Evolutionary conservation across 2,888 invertebrate genomes (phyloP), one percentile per base, ranked within the genome.

Genomic region (Ellobium chinense): DNA sequence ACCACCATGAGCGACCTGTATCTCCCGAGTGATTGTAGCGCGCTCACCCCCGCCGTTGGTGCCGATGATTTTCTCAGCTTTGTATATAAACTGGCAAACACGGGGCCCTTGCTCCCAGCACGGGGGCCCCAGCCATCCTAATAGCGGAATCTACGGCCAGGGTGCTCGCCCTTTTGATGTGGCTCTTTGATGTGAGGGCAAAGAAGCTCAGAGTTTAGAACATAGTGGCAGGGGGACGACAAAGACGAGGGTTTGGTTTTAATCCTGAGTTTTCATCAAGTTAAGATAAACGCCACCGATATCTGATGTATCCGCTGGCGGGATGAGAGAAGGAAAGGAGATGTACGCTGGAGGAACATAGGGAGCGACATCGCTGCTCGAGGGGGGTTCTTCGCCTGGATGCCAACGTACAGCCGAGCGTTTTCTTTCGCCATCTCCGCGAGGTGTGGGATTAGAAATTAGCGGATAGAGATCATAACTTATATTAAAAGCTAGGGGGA

Each of bases 221-320:
- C 58, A 9, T 9, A 2, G 56, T 36, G 58, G 58, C 36, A 34
- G n/a, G 21, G 4, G 12, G 4, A n/a, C 34, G 34, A 34, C 58
- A 58, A 58, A 54, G 70, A 24, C 58, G 34, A 65, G 31, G 29
- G 70, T 70, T 69, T 69, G 69, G 70, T 21, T 74, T 62, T 62
- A 24, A 74, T 62, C 62, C 27, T 1, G 56, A 66, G 39, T 66
- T 76, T 66, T 66, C 65, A 76, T 66, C 76, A 76, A 66, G 56
- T 58, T 54, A 39, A 69, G 78, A 60, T 56, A 60, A 78, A 78
- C 54, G 58, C 37, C 18, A 29, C 5, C 39, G 4, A 56, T 69
- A 78, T 68, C 68, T 34, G 27, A 12, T 12, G 24, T 24, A 75
- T 29, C n/a, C 27, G 2, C 9, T 14, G 18, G 37, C 36, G 5